phyloP scores from a whole-genome alignment of 2,113 vertebrate species.

The Phyllostomus discolor region DNA sequence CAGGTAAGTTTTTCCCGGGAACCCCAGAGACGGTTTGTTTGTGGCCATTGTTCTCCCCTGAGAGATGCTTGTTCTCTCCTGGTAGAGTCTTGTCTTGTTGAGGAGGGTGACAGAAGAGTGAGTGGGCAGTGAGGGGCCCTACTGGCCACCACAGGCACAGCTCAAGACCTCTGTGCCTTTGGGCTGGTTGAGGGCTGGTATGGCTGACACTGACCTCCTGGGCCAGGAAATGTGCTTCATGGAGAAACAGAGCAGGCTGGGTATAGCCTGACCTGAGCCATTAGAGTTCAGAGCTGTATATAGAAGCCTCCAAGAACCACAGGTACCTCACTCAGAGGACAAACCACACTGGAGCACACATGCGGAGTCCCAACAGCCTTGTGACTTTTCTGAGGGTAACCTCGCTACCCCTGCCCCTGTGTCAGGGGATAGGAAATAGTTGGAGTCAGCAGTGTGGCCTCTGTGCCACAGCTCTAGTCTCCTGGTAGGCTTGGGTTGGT shows the following conservation, averaged over 20 bases:
- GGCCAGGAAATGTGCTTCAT: not conserved
- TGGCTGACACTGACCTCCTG: not conserved
- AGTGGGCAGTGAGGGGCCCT: not conserved
- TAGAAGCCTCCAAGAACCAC: not conserved
- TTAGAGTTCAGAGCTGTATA: not conserved
- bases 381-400: not conserved
- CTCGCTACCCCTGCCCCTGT: not conserved
- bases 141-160: not conserved
- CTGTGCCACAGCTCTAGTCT: not conserved
- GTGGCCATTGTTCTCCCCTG: not conserved
- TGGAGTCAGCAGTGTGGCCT: not conserved
- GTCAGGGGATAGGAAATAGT: not conserved
- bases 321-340: not conserved
- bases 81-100: not conserved
- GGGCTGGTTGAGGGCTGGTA: not conserved
- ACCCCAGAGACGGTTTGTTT: too few relatives aligned
- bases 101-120: not conserved
- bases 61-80: not conserved
- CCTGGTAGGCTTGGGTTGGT: not conserved
- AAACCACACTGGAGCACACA: not conserved
- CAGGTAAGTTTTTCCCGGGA: conserved; percentile 62
- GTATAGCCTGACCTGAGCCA: not conserved
- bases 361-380: not conserved
- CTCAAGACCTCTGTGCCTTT: not conserved
- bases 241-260: not conserved